Base-by-base conservation (phyloP, 2,113 vertebrate genomes). In the Corvus hawaiiensis region DNA sequence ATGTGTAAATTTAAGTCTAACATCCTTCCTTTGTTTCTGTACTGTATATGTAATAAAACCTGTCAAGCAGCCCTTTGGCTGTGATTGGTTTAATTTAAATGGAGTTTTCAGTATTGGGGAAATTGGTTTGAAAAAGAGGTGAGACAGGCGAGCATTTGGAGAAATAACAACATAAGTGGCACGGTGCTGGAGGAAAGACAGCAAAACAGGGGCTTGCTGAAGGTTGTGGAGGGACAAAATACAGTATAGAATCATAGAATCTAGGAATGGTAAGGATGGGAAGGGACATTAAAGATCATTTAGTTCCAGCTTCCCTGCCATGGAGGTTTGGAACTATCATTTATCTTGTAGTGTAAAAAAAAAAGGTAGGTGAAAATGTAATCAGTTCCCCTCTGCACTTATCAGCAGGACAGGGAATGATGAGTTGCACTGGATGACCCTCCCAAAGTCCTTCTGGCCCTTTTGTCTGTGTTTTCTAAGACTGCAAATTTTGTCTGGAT, bases 131-230 rank as follows among this genome's bases (percentile, higher is more conserved):
- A 66, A 63, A 58, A 54, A 30, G 11, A 43, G 23, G 22, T 32
- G 41, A 59, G 35, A 68, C 10, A n/a, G 44, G 20, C 0, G 0
- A 86, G 9, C 0, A 3, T 35, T 33, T 39, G 54, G 26, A 66
- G 51, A 19, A 75, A 56, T 6, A 49, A 3, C 1, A 11, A 52
- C 8, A 63, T 6, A 32, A 54, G 37, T 30, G 4, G 3, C 20
- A 30, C 11, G 24, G 4, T 1, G 0, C 16, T 44, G 21, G 26
- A 39, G 46, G 52, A 84, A 66, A 43, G 43, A 28, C 6, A 56
- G 26, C 17, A 80, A 52, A 81, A 81, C 7, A 24, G 32, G 11
- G 10, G 6, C 6, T 81, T 61, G 3, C 24, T 76, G n/a, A 52
- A 44, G 54, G 16, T 23, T 58, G 32, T 72, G 33, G 84, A 78